phyloP scores from a whole-genome alignment of 2,113 vertebrate species.

The Ceyx melanurus region DNA sequence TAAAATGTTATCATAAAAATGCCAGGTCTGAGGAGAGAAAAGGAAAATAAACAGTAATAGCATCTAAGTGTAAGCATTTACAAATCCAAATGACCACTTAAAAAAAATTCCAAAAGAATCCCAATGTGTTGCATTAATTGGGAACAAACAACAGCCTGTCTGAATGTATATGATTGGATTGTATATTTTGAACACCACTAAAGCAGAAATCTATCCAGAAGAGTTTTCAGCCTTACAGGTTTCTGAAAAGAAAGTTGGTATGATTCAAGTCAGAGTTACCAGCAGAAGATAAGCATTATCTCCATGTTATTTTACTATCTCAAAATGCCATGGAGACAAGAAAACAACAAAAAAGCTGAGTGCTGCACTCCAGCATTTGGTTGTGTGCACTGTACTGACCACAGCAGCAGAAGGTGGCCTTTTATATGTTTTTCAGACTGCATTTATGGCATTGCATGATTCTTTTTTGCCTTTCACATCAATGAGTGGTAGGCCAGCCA shows the following conservation, averaged over 20 bases:
- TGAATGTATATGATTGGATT: not conserved
- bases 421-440: not conserved
- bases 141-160: not conserved
- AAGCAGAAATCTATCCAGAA: not conserved
- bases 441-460: not conserved
- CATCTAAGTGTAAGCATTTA: constrained; percentile 11
- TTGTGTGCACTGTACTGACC: not conserved
- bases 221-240: not conserved
- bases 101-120: not conserved
- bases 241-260: not conserved
- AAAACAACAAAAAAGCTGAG: not conserved
- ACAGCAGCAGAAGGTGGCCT: not conserved
- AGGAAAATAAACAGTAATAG: not conserved
- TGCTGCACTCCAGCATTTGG: not conserved
- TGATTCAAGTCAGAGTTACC: not conserved
- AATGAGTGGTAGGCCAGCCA: constrained; percentile 40
- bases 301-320: not conserved
- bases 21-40: not conserved
- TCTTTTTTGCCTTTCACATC: constrained; percentile 3
- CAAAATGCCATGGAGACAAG: not conserved
- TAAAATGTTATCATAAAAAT: constrained; percentile 11
- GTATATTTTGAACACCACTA: not conserved
- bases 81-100: not conserved
- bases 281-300: not conserved
- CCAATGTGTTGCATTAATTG: not conserved